Percentiles rank a stretch among this genome's conserved stretches.
Evolutionary conservation across 2,797 vertebrate species (phyloP).

Genomic region (Remorina albescens): DNA sequence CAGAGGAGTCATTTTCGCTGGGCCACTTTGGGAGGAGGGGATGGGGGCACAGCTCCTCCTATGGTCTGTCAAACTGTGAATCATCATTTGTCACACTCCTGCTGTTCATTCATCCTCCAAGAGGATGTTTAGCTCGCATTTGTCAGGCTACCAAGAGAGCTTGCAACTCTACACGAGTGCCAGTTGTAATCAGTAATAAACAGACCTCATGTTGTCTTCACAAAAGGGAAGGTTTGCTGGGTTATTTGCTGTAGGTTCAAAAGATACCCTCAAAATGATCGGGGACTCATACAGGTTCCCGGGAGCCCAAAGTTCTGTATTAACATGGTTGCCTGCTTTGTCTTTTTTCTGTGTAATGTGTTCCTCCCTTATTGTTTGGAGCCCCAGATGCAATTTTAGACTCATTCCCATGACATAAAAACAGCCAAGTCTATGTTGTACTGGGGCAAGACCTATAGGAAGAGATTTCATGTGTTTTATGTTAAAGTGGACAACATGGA

Average conservation of each 20-base stretch:
- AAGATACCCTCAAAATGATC: conserved; percentile 66
- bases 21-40: too few relatives aligned
- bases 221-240: conserved; percentile 27
- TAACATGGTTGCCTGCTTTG: conserved; percentile 55
- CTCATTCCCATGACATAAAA: conserved; percentile 66
- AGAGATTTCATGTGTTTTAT: conserved; percentile 48
- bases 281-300: conserved; percentile 37
- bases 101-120: conserved; percentile 43
- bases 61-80: conserved; percentile 9
- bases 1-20: conserved; percentile 2
- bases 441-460: conserved; percentile 43
- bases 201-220: conserved; percentile 65
- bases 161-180: conserved; percentile 43
- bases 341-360: conserved; percentile 51
- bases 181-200: conserved; percentile 70
- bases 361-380: conserved; percentile 64
- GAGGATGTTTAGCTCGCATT: conserved; percentile 42
- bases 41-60: not conserved
- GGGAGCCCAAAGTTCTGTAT: conserved; percentile 50
- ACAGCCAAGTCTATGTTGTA: conserved; percentile 62
- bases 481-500: conserved; percentile 52
- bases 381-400: conserved; percentile 75
- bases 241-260: conserved; percentile 60
- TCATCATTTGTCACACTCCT: conserved; percentile 20
- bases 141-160: conserved; percentile 34